Conservation (phyloP, 2,888 invertebrate genomes). For the Diarsia brunnea region DNA sequence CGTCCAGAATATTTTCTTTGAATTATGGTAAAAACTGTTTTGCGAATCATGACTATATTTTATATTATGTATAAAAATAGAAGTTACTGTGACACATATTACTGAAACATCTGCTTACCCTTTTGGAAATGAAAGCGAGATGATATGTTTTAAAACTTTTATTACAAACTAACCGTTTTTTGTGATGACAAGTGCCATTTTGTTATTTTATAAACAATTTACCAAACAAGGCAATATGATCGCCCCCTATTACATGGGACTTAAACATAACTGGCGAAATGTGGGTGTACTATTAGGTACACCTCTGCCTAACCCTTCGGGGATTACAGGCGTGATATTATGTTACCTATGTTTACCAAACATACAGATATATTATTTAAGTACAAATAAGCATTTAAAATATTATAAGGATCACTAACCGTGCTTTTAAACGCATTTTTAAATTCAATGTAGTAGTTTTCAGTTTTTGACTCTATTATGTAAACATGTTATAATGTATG, state of each 20-base stretch:
- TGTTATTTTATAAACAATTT: background rate
- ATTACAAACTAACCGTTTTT: background rate
- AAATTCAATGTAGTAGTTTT: conserved; percentile 3
- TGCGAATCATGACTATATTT: background rate
- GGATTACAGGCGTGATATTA: background rate
- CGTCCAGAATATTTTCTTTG: background rate
- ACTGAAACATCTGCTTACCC: background rate
- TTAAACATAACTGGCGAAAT: background rate
- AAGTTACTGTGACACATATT: background rate
- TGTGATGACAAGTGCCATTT: conserved; percentile 37
- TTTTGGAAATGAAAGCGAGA: background rate
- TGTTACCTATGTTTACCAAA: background rate
- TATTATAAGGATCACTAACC: conserved; percentile 4
- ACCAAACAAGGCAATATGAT: background rate
- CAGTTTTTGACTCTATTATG: conserved; percentile 17
- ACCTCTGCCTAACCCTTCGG: background rate
- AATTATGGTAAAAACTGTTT: background rate
- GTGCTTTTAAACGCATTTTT: background rate
- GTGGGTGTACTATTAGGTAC: background rate
- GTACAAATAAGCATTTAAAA: conserved; percentile 26
- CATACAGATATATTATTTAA: conserved; percentile 10
- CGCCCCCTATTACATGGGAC: background rate
- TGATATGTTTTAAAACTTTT: background rate
- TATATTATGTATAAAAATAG: background rate
- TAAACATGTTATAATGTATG: background rate